A percentile compares a stretch with the other conserved stretches of the same genome.
Evolutionary conservation across 2,113 vertebrate species (phyloP).

Genomic region (Parotia lawesii): DNA sequence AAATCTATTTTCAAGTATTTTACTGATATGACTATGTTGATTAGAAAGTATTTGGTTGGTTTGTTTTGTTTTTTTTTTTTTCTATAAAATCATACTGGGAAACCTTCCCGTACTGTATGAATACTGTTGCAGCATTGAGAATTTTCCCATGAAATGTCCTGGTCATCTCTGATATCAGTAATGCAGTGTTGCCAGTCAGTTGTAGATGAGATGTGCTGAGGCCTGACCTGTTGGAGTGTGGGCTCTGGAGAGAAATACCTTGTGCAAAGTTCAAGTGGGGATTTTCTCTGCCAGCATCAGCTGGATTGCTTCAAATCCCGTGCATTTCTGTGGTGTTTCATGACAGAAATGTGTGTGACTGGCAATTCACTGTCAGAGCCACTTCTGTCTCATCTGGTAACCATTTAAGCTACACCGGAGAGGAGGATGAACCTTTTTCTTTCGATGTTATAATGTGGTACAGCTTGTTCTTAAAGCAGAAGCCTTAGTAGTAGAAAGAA

Average conservation of each 20-base stretch:
- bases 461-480: not conserved
- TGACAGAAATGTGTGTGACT: not conserved
- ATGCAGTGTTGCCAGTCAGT: no score
- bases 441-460: not conserved
- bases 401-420: not conserved
- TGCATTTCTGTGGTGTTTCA: not conserved
- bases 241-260: not conserved
- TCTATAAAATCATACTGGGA: not conserved
- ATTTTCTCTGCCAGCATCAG: not conserved
- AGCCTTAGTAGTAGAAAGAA: not conserved
- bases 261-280: not conserved
- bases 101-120: not conserved
- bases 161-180: not conserved
- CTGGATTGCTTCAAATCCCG: not conserved
- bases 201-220: not conserved
- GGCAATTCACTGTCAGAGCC: accelerated
- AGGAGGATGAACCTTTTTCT: not conserved
- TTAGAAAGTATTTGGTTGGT: not conserved
- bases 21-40: not conserved
- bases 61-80: not conserved
- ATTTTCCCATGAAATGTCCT: not conserved
- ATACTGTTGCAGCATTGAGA: not conserved
- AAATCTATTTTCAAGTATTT: not conserved
- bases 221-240: not conserved
- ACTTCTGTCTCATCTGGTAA: not conserved